Percentiles rank a stretch among this genome's conserved stretches.
phyloP scores from a whole-genome alignment of 2,797 vertebrate species.

The Peromyscus eremicus region DNA sequence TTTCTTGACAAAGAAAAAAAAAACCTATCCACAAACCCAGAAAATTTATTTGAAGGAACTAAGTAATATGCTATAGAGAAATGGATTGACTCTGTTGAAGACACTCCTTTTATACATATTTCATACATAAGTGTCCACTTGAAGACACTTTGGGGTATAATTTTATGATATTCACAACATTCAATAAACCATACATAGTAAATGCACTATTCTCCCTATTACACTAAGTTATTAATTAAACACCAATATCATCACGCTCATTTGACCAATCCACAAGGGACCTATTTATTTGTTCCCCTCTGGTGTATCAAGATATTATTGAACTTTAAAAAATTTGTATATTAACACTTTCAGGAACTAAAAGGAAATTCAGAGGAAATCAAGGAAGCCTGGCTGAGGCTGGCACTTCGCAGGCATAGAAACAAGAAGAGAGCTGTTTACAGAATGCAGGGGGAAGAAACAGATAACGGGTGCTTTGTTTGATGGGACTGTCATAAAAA shows the following conservation, averaged over 20 bases:
- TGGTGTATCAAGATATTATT: background rate
- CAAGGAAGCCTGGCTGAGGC: background rate
- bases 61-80: constrained; percentile 3
- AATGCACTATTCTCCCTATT: constrained; percentile 29
- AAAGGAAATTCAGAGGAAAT: background rate
- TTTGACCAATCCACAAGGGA: constrained; percentile 22
- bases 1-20: constrained; percentile 72
- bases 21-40: background rate
- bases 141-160: constrained; percentile 58
- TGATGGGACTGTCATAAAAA: background rate
- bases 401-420: background rate
- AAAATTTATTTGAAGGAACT: constrained; percentile 49
- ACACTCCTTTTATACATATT: constrained; percentile 4
- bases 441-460: background rate
- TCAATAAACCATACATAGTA: constrained; percentile 51
- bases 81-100: constrained; percentile 63
- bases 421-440: background rate
- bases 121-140: background rate
- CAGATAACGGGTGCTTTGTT: background rate
- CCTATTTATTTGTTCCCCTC: background rate
- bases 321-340: constrained; percentile 24
- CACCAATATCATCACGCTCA: background rate
- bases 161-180: constrained; percentile 57
- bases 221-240: constrained; percentile 55
- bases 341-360: background rate